phyloP scores from a whole-genome alignment of 2,113 vertebrate genomes.

The Asarcornis scutulata region DNA sequence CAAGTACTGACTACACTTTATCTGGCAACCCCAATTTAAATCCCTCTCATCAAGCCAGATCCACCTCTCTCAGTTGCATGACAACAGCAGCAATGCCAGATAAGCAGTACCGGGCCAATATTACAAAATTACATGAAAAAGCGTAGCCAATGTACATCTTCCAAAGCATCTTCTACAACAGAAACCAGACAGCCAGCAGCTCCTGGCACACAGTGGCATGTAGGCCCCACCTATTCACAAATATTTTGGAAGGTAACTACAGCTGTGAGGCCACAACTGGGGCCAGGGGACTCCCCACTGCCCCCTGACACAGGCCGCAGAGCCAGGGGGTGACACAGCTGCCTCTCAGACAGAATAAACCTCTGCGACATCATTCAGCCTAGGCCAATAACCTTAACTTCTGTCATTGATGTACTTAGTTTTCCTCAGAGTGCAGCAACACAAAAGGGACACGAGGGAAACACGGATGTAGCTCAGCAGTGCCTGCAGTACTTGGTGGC shows the following conservation, averaged over 20 bases:
- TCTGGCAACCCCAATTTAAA: neutral
- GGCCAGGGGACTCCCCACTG: neutral
- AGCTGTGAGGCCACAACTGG: neutral
- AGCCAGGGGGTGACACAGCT: neutral
- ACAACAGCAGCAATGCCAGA: neutral
- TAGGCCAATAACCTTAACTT: neutral
- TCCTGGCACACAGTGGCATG: rapidly evolving
- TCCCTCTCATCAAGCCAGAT: neutral
- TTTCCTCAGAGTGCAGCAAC: neutral
- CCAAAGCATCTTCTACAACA: neutral
- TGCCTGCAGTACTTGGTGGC: neutral
- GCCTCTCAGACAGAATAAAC: neutral
- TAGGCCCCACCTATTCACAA: neutral
- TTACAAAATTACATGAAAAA: neutral
- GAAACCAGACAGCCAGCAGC: neutral
- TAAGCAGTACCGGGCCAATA: neutral
- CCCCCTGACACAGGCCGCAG: neutral
- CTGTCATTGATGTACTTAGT: neutral
- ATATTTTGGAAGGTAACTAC: neutral
- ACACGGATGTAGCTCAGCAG: neutral
- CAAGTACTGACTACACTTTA: neutral
- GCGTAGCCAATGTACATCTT: neutral
- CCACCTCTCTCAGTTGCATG: neutral
- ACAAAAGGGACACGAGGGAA: neutral
- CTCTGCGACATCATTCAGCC: neutral